phyloP scores from a whole-genome alignment of 2,113 vertebrate species.

The Sminthopsis crassicaudata region DNA sequence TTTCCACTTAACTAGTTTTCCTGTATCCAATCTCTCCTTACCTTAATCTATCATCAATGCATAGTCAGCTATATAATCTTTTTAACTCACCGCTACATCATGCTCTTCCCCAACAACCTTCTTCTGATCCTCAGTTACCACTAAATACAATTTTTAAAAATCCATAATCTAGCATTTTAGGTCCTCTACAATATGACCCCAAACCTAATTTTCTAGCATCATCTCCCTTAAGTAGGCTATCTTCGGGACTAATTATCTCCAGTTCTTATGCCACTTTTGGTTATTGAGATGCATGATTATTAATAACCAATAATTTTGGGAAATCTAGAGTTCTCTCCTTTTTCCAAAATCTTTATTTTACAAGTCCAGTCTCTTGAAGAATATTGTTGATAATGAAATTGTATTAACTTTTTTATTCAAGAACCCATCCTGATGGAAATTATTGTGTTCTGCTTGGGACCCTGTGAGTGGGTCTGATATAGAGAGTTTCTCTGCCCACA shows the following conservation, averaged over 20 bases:
- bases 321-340: too few relatives aligned
- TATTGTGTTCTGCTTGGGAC: too few relatives aligned
- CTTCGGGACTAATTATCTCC: neutral
- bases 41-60: neutral
- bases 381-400: too few relatives aligned
- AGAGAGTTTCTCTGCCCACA: too few relatives aligned
- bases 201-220: neutral
- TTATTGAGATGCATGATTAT: too few relatives aligned
- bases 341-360: too few relatives aligned
- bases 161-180: neutral
- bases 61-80: neutral
- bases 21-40: neutral
- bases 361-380: too few relatives aligned
- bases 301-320: too few relatives aligned
- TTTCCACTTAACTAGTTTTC: neutral
- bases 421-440: too few relatives aligned
- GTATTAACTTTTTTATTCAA: too few relatives aligned
- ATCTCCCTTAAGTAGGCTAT: neutral
- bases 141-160: neutral
- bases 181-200: neutral
- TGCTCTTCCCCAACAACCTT: neutral
- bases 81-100: neutral
- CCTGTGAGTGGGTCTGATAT: too few relatives aligned
- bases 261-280: neutral
- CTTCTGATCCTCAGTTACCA: neutral